These are phyloP conservation scores for Hestina assimilis DNA, from an alignment of 1,140 invertebrate species.

Conservation along the genomic window DNA sequence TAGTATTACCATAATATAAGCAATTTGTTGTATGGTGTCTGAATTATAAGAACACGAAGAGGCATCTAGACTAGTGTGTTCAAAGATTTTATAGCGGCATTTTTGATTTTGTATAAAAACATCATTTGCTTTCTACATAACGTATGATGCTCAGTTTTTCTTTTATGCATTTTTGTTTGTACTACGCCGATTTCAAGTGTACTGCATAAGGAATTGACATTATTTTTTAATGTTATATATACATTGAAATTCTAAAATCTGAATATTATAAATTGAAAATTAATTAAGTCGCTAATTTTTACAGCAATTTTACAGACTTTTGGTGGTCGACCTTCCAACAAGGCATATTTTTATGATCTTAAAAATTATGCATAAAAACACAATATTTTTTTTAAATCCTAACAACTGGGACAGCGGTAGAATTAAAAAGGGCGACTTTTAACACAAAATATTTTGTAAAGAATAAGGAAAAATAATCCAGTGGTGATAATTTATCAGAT, in stretches of 20 bases:
- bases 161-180: neutral
- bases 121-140: neutral
- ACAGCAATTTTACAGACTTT: too few species aligned
- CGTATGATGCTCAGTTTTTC: neutral
- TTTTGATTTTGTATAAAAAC: neutral
- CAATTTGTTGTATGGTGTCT: conserved; percentile 8
- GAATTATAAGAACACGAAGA: neutral
- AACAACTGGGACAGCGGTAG: too few species aligned
- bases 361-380: too few species aligned
- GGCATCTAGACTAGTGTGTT: neutral
- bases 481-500: too few species aligned
- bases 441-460: too few species aligned
- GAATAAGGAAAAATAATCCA: too few species aligned
- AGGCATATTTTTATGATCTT: too few species aligned
- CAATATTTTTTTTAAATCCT: too few species aligned
- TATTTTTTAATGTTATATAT: neutral
- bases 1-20: conserved; percentile 14
- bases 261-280: neutral
- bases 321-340: too few species aligned
- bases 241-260: too few species aligned
- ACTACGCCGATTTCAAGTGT: neutral
- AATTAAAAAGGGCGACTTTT: too few species aligned
- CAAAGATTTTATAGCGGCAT: neutral
- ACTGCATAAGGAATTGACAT: neutral
- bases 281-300: neutral